A percentile compares a stretch with the other conserved stretches of the same genome.
Evolutionary conservation across 2,113 vertebrate species (phyloP).

Genomic region (Chionodraco myersi): DNA sequence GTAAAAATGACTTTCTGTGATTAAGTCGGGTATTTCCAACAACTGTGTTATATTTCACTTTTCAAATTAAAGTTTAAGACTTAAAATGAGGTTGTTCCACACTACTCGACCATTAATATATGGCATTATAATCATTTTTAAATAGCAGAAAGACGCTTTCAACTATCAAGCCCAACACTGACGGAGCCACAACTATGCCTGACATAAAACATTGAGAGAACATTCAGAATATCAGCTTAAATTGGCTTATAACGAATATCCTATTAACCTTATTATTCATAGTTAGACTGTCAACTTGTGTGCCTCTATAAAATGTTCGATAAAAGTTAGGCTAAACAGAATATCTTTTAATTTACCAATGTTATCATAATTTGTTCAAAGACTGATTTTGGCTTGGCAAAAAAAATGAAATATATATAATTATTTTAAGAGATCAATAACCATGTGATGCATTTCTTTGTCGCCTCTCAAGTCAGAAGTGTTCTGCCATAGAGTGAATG

Average conservation of each 20-base stretch:
- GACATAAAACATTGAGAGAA: neutral
- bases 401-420: neutral
- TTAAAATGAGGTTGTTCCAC: neutral
- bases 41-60: neutral
- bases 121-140: neutral
- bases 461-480: no score
- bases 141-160: neutral
- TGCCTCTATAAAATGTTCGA: no score
- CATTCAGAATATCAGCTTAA: no score
- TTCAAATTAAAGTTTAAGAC: neutral
- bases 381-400: no score
- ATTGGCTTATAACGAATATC: no score
- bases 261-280: no score
- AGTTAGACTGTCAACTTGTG: no score
- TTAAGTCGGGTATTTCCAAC: neutral
- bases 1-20: neutral
- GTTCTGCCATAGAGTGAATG: neutral
- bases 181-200: neutral
- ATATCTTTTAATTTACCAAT: neutral
- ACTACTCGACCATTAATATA: neutral
- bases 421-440: neutral
- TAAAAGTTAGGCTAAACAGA: neutral
- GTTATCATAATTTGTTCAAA: no score
- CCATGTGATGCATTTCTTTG: no score
- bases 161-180: neutral